Evolutionary conservation across 2,113 vertebrate species (phyloP), one percentile per base, ranked within the genome.

Genomic region (Diphyllodes magnificus): DNA sequence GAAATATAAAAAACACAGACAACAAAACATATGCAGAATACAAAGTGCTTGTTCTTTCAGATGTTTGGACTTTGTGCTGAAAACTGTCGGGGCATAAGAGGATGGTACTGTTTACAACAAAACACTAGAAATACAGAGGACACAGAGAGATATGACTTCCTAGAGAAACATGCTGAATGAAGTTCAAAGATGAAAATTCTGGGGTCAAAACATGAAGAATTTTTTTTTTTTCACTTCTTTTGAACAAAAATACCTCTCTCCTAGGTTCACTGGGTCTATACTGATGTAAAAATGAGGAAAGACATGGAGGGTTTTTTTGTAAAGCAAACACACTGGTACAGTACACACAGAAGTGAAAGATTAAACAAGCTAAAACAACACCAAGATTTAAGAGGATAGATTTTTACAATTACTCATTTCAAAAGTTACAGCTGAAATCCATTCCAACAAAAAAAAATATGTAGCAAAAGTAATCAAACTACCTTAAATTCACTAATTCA

Each of bases 271-370:
- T 40, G 11, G 5, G 11, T 69, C 39, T 60, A 56, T 8, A 35
- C 2, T 25, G 12, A 63, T n/a, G 4, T 42, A 70, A 86, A 95
- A 83, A 49, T 44, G 17, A 83, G 39, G 25, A 73, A 33, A 53
- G 1, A 31, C 4, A n/a, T 2, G 0, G 15, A 60, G 2, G 1
- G 1, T 1, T 35, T 23, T 51, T 51, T 72, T 64, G 19, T 17
- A 33, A 60, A 61, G 13, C 7, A 53, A 60, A 68, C 5, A 10
- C 53, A 49, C 22, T 75, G 25, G 3, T 39, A 47, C 30, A 63
- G 4, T 27, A 65, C 4, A 33, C 9, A 35, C 1, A 44, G 20
- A 85, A 54, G 7, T 42, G 44, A 68, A 70, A 76, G 80, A 45
- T 7, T 3, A 73, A 94, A 60, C 11, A 31, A 76, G 47, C 3